Evolutionary conservation across 2,113 vertebrate genomes (phyloP), one percentile per base, ranked within the genome.

Genomic region (Cryptotis parvus): DNA sequence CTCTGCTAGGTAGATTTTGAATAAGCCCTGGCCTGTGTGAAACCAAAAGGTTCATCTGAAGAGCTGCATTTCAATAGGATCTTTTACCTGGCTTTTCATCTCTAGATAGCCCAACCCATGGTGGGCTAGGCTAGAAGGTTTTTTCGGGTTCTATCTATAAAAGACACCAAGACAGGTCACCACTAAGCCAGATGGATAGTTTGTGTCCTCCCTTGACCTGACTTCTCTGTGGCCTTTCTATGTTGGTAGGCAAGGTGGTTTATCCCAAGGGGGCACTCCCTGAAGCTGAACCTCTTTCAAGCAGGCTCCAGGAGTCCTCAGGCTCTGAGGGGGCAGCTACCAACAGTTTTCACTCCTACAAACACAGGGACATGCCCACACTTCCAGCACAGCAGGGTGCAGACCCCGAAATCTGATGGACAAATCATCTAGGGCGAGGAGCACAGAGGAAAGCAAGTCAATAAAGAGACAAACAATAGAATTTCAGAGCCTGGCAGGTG

Each of bases 361-460:
- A 66, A 74, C 29, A 58, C 5, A 24, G 18, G 55, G 20, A 16
- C 18, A 58, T 24, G 55, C 55, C 55, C 20, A 41, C 43, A 41
- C 15, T 73, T 91, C 69, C 55, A n/a, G 18, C 49, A 27, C 39
- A 66, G 26, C 29, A 85, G 78, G n/a, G 41, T 24, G 2, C 5
- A 39, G 33, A 14, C 16, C 43, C 39, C 43, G 41, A 14, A 35
- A 29, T 77, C 11, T 73, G 72, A 29, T 14, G 26, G 18, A 91
- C 45, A 80, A 12, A 39, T 20, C 1, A 43, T 43, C 52, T 63
- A 74, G 35, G 69, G 18, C 58, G 27, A 37, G 43, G 35, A 31
- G 41, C 15, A 65, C n/a, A 33, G 73, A 55, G 61, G 41, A 90
- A 94, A 92, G 45, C 75, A 85, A 84, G 29, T 74, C 74, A 66